These are phyloP conservation scores for Lacerta viridis DNA, from an alignment of 2,797 vertebrate genomes.

Conservation along the genomic window DNA sequence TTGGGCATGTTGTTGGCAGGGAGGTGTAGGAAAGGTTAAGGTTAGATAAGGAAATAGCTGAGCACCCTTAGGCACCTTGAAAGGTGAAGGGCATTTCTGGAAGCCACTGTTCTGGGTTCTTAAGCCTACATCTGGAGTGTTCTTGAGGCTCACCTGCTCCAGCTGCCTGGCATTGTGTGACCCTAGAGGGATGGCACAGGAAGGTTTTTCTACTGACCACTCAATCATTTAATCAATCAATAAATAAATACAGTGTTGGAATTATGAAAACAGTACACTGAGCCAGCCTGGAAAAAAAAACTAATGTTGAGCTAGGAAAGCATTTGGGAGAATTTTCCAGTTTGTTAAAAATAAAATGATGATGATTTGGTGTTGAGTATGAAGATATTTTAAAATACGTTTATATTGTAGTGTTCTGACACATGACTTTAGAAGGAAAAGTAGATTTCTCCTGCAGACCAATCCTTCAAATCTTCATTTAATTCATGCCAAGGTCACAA, in stretches of 20 bases:
- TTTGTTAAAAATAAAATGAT: neutral
- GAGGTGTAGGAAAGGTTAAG: too few species aligned
- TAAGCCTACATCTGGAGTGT: too few species aligned
- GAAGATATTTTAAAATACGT: neutral
- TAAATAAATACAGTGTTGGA: neutral
- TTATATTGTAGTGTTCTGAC: neutral
- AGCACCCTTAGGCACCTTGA: too few species aligned
- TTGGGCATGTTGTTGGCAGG: too few species aligned
- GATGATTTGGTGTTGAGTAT: neutral
- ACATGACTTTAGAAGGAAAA: slow-evolving; percentile 21
- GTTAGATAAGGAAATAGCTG: too few species aligned
- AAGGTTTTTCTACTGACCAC: too few species aligned
- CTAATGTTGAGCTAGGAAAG: neutral
- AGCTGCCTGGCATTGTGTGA: too few species aligned
- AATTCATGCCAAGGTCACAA: slow-evolving; percentile 57
- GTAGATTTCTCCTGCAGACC: neutral
- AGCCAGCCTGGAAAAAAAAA: neutral
- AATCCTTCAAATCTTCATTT: slow-evolving; percentile 37
- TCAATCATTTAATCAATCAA: too few species aligned
- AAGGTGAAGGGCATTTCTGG: too few species aligned
- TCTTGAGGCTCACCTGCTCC: too few species aligned
- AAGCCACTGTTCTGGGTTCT: too few species aligned
- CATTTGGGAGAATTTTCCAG: neutral
- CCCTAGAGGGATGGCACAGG: too few species aligned
- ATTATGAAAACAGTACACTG: neutral